Evolutionary conservation across 2,888 invertebrate genomes (phyloP).

Genomic region (Mycalesis mineus): DNA sequence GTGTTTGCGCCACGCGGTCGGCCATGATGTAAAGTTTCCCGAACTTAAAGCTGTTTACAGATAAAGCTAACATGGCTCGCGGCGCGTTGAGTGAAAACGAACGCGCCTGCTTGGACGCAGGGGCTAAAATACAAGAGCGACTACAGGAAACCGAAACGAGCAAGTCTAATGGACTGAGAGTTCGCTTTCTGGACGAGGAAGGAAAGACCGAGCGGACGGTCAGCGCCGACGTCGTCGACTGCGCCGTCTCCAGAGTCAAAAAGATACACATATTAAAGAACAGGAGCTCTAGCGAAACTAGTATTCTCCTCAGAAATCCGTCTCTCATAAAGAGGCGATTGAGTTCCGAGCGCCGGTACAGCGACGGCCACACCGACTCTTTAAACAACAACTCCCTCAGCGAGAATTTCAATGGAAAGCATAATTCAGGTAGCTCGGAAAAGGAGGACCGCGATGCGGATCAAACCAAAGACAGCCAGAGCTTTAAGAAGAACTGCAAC

Average conservation of each 20-base stretch:
- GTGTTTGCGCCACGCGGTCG: slow-evolving; percentile 26
- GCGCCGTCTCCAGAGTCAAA: slow-evolving; percentile 63
- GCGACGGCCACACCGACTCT: slow-evolving; percentile 52
- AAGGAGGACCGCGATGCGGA: slow-evolving; percentile 59
- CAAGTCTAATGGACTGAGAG: slow-evolving; percentile 62
- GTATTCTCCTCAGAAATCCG: slow-evolving; percentile 65
- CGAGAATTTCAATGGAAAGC: slow-evolving; percentile 63
- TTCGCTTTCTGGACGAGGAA: slow-evolving; percentile 70
- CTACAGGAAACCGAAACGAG: slow-evolving; percentile 57
- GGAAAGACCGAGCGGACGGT: slow-evolving; percentile 71
- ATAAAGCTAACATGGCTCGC: slow-evolving; percentile 62
- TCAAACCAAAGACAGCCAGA: slow-evolving; percentile 68
- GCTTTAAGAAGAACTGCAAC: slow-evolving; percentile 69
- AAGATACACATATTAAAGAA: slow-evolving; percentile 74
- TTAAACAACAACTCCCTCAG: slow-evolving; percentile 64
- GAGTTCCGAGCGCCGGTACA: slow-evolving; percentile 56
- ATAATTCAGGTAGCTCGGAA: slow-evolving; percentile 46
- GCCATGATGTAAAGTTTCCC: slow-evolving; percentile 43
- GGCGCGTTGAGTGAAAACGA: slow-evolving; percentile 69
- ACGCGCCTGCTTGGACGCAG: slow-evolving; percentile 60
- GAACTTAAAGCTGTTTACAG: slow-evolving; percentile 32
- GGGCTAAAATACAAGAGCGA: slow-evolving; percentile 61
- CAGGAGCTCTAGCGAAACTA: slow-evolving; percentile 73
- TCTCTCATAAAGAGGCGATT: slow-evolving; percentile 63
- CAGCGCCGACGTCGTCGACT: slow-evolving; percentile 69